phyloP scores from a whole-genome alignment of 1,140 invertebrate species.

The Hycleus phaleratus region DNA sequence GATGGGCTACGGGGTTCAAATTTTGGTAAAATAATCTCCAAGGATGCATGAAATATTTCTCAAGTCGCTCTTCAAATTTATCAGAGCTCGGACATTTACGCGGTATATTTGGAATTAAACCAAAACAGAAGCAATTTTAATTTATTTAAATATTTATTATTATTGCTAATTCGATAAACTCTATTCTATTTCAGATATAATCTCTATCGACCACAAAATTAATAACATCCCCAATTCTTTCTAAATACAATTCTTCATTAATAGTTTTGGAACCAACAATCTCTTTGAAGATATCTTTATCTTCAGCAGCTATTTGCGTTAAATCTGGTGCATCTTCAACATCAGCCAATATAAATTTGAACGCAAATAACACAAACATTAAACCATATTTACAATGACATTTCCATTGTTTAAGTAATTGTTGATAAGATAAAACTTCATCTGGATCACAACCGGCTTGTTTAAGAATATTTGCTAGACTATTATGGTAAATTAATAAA shows the following conservation, averaged over 20 bases:
- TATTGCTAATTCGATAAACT: too few relatives aligned
- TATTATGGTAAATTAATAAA: conserved; percentile 23
- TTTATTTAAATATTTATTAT: too few relatives aligned
- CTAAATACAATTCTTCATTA: background rate
- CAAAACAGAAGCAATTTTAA: too few relatives aligned
- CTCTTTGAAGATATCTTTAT: background rate
- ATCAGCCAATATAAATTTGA: conserved; percentile 2
- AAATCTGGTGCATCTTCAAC: conserved; percentile 1
- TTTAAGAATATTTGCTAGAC: conserved; percentile 14
- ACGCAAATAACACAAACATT: conserved; percentile 1
- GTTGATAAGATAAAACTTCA: conserved; percentile 40
- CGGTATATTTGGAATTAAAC: too few relatives aligned
- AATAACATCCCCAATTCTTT: conserved; percentile 2
- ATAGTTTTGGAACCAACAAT: background rate
- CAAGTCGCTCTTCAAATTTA: too few relatives aligned
- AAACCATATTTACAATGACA: background rate
- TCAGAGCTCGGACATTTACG: too few relatives aligned
- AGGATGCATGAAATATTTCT: too few relatives aligned
- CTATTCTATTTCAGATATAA: background rate
- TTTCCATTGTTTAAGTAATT: background rate
- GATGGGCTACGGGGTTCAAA: too few relatives aligned
- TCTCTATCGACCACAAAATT: conserved; percentile 1
- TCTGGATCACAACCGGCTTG: conserved; percentile 37
- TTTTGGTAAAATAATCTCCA: too few relatives aligned
- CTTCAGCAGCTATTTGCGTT: background rate